These are phyloP conservation scores for Nomada flava DNA, from an alignment of 2,888 invertebrate species.

Conservation along the genomic window DNA sequence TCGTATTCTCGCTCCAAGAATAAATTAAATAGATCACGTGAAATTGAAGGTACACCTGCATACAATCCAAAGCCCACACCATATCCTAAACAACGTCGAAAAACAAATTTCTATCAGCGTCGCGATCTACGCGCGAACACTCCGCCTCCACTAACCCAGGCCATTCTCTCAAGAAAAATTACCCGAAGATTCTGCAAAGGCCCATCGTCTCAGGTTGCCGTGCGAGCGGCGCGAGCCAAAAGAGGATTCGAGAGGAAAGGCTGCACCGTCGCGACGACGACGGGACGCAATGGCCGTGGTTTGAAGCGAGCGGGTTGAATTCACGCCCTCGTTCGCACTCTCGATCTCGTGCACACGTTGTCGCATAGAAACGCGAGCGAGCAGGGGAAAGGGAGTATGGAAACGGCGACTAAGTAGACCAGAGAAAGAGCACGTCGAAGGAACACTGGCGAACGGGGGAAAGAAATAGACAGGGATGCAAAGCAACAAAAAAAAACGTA, in stretches of 20 bases:
- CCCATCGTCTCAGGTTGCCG: constrained; percentile 33
- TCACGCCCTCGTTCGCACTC: constrained; percentile 73
- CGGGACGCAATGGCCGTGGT: constrained; percentile 33
- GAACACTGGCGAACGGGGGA: constrained; percentile 47
- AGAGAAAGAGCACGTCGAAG: constrained; percentile 53
- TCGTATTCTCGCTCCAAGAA: neutral
- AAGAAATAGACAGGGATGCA: constrained; percentile 37
- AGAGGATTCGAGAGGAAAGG: constrained; percentile 2
- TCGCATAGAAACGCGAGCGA: constrained; percentile 58
- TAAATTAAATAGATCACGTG: no score
- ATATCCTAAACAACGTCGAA: no score
- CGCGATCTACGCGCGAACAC: neutral
- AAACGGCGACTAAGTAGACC: constrained; percentile 60
- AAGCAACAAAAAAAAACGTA: constrained; percentile 1
- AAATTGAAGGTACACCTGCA: no score
- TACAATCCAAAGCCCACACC: no score
- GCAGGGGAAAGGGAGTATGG: constrained; percentile 53
- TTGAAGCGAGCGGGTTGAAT: constrained; percentile 60
- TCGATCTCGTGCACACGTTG: constrained; percentile 56
- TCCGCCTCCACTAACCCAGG: neutral
- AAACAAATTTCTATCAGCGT: neutral
- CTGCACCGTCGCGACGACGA: constrained; percentile 20
- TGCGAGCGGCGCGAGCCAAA: constrained; percentile 16
- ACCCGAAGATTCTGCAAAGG: constrained; percentile 29
- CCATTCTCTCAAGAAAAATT: constrained; percentile 4